A percentile compares a stretch with the other conserved stretches of the same genome.
Evolutionary conservation across 2,797 vertebrate species (phyloP).

Genomic region (Phyllotis vaccarum): DNA sequence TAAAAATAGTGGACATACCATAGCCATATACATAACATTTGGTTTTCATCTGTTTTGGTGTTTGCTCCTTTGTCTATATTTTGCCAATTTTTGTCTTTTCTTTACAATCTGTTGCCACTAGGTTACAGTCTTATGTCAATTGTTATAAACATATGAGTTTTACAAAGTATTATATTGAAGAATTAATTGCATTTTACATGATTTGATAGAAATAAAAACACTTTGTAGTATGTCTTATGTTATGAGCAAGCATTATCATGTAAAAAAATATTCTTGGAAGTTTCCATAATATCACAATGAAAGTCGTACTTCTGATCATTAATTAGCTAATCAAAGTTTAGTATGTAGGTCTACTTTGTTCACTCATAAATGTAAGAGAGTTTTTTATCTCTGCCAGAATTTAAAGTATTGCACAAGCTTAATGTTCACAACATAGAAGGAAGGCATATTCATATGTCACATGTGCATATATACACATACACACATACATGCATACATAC

Average conservation of each 20-base stretch:
- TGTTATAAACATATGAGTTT: background rate
- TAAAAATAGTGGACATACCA: background rate
- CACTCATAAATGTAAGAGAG: background rate
- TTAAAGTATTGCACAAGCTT: background rate
- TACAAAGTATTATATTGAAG: background rate
- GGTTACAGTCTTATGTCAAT: background rate
- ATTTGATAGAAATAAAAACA: constrained; percentile 19
- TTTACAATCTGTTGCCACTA: background rate
- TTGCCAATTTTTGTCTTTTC: background rate
- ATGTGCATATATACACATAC: background rate
- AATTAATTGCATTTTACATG: constrained; percentile 15
- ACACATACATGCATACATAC: background rate
- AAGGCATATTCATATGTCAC: background rate
- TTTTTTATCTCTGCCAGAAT: background rate
- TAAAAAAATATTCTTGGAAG: background rate
- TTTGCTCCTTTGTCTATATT: background rate
- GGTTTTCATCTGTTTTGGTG: background rate
- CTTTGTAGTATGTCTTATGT: background rate
- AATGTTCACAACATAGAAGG: background rate
- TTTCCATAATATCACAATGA: background rate
- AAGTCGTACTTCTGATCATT: background rate
- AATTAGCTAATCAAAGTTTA: background rate
- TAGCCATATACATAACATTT: background rate
- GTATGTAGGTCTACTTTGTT: background rate
- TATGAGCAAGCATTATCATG: background rate